A percentile compares a stretch with the other conserved stretches of the same genome.
phyloP scores from a whole-genome alignment of 2,113 vertebrate species.

The Neoarius graeffei region DNA sequence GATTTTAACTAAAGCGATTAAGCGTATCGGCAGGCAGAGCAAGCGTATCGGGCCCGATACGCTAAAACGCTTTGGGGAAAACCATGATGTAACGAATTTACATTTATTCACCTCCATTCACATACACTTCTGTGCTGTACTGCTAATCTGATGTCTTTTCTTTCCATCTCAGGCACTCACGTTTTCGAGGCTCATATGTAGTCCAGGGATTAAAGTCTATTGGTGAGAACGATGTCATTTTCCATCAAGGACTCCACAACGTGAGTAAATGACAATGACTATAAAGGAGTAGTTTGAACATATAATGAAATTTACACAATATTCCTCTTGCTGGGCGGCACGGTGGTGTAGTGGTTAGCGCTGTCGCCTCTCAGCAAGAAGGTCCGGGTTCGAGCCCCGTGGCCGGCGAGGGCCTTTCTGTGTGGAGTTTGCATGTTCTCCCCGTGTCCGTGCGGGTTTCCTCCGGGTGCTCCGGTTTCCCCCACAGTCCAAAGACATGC shows the following conservation, averaged over 20 bases:
- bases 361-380: too few species aligned
- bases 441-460: too few species aligned
- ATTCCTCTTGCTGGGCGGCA: background rate
- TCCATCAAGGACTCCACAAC: conserved; percentile 88
- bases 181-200: conserved; percentile 89
- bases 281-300: background rate
- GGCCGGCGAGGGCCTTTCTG: too few species aligned
- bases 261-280: conserved; percentile 68
- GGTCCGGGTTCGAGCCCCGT: too few species aligned
- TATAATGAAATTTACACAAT: background rate
- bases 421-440: too few species aligned
- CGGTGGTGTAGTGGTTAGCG: too few species aligned
- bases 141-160: background rate
- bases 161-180: conserved; percentile 81
- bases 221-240: conserved; percentile 86
- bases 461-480: too few species aligned
- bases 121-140: background rate
- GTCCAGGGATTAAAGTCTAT: conserved; percentile 90
- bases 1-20: too few species aligned
- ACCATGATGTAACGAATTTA: background rate
- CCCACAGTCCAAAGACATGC: too few species aligned
- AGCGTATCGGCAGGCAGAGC: too few species aligned
- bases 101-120: background rate
- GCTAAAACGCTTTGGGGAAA: too few species aligned
- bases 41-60: too few species aligned